Evolutionary conservation across 64 coral and sea anemone species (phyloP).

Genomic region (Montipora sp.): DNA sequence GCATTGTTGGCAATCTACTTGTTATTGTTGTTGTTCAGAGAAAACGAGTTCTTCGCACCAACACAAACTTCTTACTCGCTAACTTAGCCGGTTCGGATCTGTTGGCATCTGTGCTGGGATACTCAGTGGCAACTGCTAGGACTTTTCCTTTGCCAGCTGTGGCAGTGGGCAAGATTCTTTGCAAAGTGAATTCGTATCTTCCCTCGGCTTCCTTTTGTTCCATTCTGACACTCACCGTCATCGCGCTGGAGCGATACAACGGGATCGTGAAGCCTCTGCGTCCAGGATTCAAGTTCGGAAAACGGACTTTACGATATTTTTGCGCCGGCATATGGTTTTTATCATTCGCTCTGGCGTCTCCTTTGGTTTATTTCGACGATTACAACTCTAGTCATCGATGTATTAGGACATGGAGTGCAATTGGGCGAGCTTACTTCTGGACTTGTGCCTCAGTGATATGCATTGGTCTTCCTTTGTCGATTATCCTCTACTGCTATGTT

Average conservation of each 20-base stretch:
- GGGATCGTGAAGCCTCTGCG: conserved; percentile 28
- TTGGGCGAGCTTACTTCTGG: background rate
- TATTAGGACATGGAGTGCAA: conserved; percentile 6
- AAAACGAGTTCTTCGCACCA: conserved; percentile 41
- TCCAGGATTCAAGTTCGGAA: conserved; percentile 4
- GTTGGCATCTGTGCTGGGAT: background rate
- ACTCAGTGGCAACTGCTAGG: background rate
- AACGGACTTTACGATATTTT: background rate
- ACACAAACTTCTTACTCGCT: conserved; percentile 33
- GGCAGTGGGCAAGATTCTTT: background rate
- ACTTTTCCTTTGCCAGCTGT: background rate
- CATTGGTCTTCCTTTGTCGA: background rate
- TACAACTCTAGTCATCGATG: background rate
- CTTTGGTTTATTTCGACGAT: conserved; percentile 19
- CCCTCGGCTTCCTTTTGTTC: background rate
- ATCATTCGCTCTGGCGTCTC: background rate
- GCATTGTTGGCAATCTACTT: conserved; percentile 29
- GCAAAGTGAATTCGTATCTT: conserved; percentile 4
- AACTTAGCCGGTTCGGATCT: conserved; percentile 29
- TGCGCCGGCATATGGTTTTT: background rate
- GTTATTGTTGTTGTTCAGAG: conserved; percentile 27
- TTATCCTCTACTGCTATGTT: conserved; percentile 42
- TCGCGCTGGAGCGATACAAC: conserved; percentile 27
- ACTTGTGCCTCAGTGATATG: background rate
- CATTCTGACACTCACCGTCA: background rate